A percentile compares a stretch with the other conserved stretches of the same genome.
Conservation (phyloP, 1,140 invertebrate species). For the Drosophila pectinifera region DNA sequence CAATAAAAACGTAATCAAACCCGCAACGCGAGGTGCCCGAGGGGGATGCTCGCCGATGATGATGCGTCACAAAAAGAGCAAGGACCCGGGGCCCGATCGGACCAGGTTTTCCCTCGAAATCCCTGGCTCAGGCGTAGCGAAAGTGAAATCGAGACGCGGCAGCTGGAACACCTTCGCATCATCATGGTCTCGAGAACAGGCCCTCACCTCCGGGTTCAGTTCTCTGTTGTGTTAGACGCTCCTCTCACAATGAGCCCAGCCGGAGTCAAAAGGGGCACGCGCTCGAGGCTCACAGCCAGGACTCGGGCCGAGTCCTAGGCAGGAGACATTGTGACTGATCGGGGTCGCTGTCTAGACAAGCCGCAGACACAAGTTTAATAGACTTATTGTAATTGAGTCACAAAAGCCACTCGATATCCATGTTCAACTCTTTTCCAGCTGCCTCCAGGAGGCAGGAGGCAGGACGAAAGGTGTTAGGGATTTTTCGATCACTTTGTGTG, state of each 20-base stretch:
- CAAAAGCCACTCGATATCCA: slow-evolving; percentile 75
- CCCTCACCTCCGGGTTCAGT: slow-evolving; percentile 24
- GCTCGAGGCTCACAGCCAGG: slow-evolving; percentile 33
- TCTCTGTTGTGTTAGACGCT: slow-evolving; percentile 63
- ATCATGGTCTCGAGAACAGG: slow-evolving; percentile 30
- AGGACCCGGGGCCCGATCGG: slow-evolving; percentile 20
- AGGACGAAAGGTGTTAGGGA: slow-evolving; percentile 50
- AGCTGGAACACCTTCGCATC: slow-evolving; percentile 79
- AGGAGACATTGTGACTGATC: slow-evolving; percentile 72
- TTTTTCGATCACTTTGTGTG: slow-evolving; percentile 19
- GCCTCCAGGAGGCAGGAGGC: too few relatives aligned
- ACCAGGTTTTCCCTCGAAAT: slow-evolving; percentile 70
- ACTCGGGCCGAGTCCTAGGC: slow-evolving; percentile 15
- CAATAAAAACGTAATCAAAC: slow-evolving; percentile 81
- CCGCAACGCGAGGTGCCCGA: slow-evolving; percentile 46
- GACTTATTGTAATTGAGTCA: slow-evolving; percentile 83
- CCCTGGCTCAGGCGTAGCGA: slow-evolving; percentile 69
- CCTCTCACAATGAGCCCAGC: slow-evolving; percentile 48
- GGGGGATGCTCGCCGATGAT: slow-evolving; percentile 17
- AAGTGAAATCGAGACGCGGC: slow-evolving; percentile 80
- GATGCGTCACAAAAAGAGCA: slow-evolving; percentile 66
- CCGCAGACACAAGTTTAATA: slow-evolving; percentile 76
- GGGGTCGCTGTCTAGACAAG: slow-evolving; percentile 61
- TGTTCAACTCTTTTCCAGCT: slow-evolving; percentile 72
- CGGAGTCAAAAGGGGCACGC: slow-evolving; percentile 78